Base-by-base conservation (phyloP, 2,113 vertebrate genomes). In the Coptodon bakossiorum region DNA sequence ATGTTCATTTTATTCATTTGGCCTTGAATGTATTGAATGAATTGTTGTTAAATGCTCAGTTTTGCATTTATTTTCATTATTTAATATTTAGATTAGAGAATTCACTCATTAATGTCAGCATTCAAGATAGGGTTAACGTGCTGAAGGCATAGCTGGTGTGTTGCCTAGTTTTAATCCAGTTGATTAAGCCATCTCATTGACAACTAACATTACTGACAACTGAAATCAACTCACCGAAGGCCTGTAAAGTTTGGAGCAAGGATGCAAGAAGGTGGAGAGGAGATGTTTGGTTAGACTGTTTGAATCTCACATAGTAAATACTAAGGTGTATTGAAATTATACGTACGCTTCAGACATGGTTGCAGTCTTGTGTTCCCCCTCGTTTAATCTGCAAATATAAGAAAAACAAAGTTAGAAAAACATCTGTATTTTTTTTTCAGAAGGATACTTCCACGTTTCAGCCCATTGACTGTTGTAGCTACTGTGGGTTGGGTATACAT, bases 341-440 rank as follows among this genome's bases (percentile, higher is more conserved):
- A 94, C 96, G 94, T 92, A 96, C 96, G 85, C 92, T 36, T 96
- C 93, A 91, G 96, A 96, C 96, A 97, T 96, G 88, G n/a, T 92
- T 86, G 85, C 59, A 71, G 68, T 81, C 91, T 9, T 63, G 16
- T 88, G 43, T 90, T 34, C 79, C 27, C 57, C 29, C 16, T 83
- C 80, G 22, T 87, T 36, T 76, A 81, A 84, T 89, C 48, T 86
- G 16, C 54, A 9, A 38, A 73, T 34, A 1, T 16, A n/a, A 31
- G 50, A 86, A 84, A 82, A 63, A 7, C 43, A 16, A 57, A 31
- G 5, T 80, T 34, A 24, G 12, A 24, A 24, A 31, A 54, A 38
- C 7, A 36, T 11, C 34, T 31, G 43, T 76, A 31, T 50, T 27
- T 81, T 12, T 4, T 68, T 57, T 0, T 1, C 31, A 24, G 19